Conservation (phyloP, 2,113 vertebrate species). For the Acanthisitta chloris region DNA sequence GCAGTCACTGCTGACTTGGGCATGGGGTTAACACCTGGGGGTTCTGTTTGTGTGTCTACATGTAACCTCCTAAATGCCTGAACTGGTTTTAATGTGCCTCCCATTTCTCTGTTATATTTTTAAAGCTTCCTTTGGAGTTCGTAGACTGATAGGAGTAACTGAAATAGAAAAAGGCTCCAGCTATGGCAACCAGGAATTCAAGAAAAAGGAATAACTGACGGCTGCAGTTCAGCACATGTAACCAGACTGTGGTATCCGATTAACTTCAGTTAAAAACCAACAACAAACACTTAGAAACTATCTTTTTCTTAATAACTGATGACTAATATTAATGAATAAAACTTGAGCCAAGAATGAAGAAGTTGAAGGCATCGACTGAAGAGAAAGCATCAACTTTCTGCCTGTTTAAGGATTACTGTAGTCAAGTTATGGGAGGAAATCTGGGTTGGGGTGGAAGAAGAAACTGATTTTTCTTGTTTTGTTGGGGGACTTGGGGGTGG, state of each 20-base stretch:
- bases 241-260: slow-evolving; percentile 61
- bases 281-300: slow-evolving; percentile 77
- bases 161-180: slow-evolving; percentile 98
- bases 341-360: slow-evolving; percentile 78
- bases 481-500: neutral
- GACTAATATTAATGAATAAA: slow-evolving; percentile 80
- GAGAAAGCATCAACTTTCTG: slow-evolving; percentile 35
- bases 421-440: slow-evolving; percentile 50
- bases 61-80: neutral
- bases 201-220: slow-evolving; percentile 88
- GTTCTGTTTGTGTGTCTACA: neutral
- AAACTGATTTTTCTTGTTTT: slow-evolving; percentile 32
- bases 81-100: neutral
- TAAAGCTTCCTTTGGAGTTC: slow-evolving; percentile 92
- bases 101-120: slow-evolving; percentile 41
- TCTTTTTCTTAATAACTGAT: slow-evolving; percentile 82
- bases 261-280: slow-evolving; percentile 74
- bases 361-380: slow-evolving; percentile 50
- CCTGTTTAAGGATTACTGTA: slow-evolving; percentile 42
- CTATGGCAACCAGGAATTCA: slow-evolving; percentile 91
- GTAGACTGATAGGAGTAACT: slow-evolving; percentile 95
- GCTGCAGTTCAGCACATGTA: slow-evolving; percentile 43
- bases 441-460: neutral
- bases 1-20: neutral
- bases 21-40: neutral